phyloP scores from a whole-genome alignment of 2,797 vertebrate species.

The Taeniopygia guttata region DNA sequence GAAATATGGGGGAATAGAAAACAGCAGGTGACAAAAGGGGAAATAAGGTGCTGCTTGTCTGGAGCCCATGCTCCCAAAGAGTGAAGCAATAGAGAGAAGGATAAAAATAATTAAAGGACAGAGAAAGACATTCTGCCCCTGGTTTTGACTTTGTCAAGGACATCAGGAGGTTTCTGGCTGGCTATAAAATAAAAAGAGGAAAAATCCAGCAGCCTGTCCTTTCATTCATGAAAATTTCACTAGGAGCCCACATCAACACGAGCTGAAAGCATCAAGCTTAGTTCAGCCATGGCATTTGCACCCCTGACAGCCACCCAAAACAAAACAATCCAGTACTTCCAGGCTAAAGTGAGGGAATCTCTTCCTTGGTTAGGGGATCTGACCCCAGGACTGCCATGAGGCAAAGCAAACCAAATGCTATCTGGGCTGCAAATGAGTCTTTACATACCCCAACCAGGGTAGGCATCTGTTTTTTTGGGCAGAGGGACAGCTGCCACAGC shows the following conservation, averaged over 20 bases:
- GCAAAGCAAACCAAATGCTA: not conserved
- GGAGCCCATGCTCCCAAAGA: not conserved
- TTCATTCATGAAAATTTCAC: not conserved
- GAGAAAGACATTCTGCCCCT: not conserved
- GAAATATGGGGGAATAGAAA: not conserved
- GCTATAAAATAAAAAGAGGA: not conserved
- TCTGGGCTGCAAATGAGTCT: not conserved
- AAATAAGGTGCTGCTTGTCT: not conserved
- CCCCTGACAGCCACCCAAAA: fast-evolving
- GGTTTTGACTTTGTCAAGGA: not conserved
- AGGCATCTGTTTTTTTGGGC: slow-evolving; percentile 52
- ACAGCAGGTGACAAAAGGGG: not conserved
- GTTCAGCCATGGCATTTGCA: not conserved
- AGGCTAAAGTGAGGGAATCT: not conserved
- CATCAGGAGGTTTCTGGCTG: not conserved
- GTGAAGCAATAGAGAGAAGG: not conserved
- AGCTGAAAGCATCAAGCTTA: not conserved
- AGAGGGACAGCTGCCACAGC: slow-evolving; percentile 45
- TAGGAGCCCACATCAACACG: fast-evolving
- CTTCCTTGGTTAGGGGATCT: not conserved
- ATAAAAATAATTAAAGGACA: not conserved
- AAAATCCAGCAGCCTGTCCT: not conserved
- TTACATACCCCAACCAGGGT: not conserved
- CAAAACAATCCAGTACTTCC: not conserved
- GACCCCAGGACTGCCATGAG: not conserved